A percentile compares a stretch with the other conserved stretches of the same genome.
Conservation (phyloP, 2,113 vertebrate species). For the Accipiter virgatus region DNA sequence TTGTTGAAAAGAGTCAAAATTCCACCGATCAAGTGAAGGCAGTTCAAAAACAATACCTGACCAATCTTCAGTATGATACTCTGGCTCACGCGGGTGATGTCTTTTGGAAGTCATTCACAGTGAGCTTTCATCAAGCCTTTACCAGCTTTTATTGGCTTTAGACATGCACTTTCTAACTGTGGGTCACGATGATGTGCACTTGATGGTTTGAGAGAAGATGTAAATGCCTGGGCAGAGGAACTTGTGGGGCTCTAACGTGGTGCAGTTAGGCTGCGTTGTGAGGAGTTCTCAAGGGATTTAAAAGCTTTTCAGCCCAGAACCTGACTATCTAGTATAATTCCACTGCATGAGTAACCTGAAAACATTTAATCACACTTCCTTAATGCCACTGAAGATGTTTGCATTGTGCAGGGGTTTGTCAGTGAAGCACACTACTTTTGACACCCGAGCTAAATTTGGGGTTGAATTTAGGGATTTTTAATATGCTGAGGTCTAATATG, state of each 20-base stretch:
- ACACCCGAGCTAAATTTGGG: slow-evolving; percentile 39
- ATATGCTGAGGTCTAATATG: slow-evolving; percentile 5
- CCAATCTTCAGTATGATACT: background rate
- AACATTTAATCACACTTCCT: slow-evolving; percentile 12
- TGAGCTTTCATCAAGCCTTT: slow-evolving; percentile 67
- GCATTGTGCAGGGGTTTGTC: slow-evolving; percentile 2
- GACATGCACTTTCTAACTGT: slow-evolving; percentile 59
- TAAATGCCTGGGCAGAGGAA: slow-evolving; percentile 54
- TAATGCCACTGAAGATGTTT: background rate
- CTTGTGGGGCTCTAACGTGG: slow-evolving; percentile 52
- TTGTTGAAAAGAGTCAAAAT: slow-evolving; percentile 51
- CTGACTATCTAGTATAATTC: slow-evolving; percentile 23
- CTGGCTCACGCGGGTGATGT: slow-evolving; percentile 60
- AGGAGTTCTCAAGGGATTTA: slow-evolving; percentile 36
- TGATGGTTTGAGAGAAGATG: slow-evolving; percentile 63
- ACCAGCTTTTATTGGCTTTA: slow-evolving; percentile 63
- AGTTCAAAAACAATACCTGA: slow-evolving; percentile 28
- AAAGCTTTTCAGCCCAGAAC: slow-evolving; percentile 37
- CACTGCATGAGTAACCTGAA: slow-evolving; percentile 45
- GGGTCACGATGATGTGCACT: slow-evolving; percentile 55
- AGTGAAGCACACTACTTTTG: slow-evolving; percentile 14
- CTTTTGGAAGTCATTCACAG: slow-evolving; percentile 67
- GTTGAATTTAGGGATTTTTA: slow-evolving; percentile 42
- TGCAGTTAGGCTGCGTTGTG: slow-evolving; percentile 57
- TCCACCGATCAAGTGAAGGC: background rate